Conservation (phyloP, 64 coral and sea anemone species). For the Anthopleura sola region DNA sequence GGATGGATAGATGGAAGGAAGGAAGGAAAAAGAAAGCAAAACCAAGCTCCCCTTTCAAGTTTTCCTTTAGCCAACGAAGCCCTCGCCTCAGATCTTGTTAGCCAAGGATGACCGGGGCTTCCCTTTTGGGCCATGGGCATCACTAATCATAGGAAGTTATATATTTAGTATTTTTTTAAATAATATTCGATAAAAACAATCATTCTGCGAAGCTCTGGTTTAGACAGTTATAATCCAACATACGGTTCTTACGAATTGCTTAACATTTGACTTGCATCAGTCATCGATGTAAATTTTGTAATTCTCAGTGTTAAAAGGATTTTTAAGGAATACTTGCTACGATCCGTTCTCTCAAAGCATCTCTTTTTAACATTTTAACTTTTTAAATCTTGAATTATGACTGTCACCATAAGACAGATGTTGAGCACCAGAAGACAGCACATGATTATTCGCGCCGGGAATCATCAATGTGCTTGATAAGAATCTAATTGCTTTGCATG, state of each 20-base stretch:
- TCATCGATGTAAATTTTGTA: not conserved
- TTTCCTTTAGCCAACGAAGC: not conserved
- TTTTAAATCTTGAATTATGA: not conserved
- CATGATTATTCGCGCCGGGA: not conserved
- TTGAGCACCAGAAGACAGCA: not conserved
- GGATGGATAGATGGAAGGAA: too few relatives aligned
- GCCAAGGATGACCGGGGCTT: not conserved
- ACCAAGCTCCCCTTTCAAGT: not conserved
- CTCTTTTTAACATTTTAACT: not conserved
- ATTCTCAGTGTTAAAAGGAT: not conserved
- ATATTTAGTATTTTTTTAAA: too few relatives aligned
- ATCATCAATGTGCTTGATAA: too few relatives aligned
- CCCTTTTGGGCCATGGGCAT: not conserved
- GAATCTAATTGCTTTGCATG: not conserved
- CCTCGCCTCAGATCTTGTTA: not conserved
- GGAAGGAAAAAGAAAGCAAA: not conserved
- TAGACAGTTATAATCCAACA: not conserved
- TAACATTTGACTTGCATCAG: slow-evolving; percentile 4
- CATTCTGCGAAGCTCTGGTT: not conserved
- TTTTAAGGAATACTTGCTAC: not conserved
- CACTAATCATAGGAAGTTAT: not conserved
- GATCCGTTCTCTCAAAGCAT: not conserved
- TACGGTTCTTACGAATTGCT: not conserved
- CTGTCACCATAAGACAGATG: not conserved
- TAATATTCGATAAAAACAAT: not conserved